Conservation (phyloP, 2,888 invertebrate genomes). For the Eupithecia abbreviata region DNA sequence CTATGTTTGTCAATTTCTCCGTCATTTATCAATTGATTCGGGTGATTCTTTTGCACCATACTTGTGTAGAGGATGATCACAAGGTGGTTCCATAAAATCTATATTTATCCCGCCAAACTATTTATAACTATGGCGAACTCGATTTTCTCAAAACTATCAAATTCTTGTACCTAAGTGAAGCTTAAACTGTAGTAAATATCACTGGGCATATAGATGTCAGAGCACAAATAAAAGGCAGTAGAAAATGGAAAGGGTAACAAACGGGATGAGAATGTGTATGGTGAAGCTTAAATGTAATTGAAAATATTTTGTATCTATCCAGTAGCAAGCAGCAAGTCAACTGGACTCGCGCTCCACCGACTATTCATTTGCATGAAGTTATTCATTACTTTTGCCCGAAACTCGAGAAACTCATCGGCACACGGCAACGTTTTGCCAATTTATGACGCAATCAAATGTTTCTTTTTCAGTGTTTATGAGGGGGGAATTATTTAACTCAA, state of each 20-base stretch:
- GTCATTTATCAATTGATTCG: no score
- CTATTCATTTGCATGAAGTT: constrained; percentile 69
- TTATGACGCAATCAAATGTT: constrained; percentile 79
- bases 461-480: constrained; percentile 72
- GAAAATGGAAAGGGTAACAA: not conserved
- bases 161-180: not conserved
- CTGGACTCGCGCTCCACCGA: constrained; percentile 20
- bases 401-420: constrained; percentile 65
- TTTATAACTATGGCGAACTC: no score
- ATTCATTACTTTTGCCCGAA: constrained; percentile 66
- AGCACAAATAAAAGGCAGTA: not conserved
- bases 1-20: no score
- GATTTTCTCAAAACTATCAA: no score
- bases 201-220: not conserved
- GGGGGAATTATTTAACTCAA: constrained; percentile 71
- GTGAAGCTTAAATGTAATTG: not conserved
- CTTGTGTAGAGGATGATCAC: no score
- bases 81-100: no score
- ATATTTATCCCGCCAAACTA: no score
- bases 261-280: not conserved
- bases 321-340: constrained; percentile 9
- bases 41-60: no score
- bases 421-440: constrained; percentile 72
- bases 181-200: not conserved
- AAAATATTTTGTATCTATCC: not conserved